A percentile compares a stretch with the other conserved stretches of the same genome.
These are phyloP conservation scores for Acanthurus lineatus DNA, from an alignment of 2,797 vertebrate species.

Conservation along the genomic window DNA sequence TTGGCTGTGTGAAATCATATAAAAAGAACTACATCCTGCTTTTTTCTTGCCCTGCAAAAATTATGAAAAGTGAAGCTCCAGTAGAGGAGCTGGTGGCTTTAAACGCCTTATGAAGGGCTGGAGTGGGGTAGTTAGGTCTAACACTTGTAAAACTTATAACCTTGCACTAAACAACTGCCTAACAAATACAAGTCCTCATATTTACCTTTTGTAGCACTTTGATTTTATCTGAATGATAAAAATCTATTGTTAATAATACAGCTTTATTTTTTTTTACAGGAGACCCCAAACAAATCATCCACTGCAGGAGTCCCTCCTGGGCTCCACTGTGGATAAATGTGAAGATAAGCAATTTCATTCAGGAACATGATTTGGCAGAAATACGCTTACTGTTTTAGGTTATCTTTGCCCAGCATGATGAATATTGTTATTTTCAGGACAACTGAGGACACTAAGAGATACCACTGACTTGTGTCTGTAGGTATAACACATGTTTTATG, in stretches of 20 bases:
- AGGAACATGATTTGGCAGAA: background rate
- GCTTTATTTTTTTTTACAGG: background rate
- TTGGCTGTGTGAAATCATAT: slow-evolving; percentile 37
- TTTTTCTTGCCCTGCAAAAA: background rate
- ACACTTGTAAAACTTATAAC: background rate
- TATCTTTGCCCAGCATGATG: background rate
- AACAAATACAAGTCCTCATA: background rate
- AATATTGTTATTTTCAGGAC: background rate
- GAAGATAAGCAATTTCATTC: background rate
- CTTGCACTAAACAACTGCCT: background rate
- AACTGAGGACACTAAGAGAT: background rate
- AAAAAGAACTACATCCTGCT: slow-evolving; percentile 51
- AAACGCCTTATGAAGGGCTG: slow-evolving; percentile 5
- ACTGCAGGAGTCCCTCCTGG: background rate
- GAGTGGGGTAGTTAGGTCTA: slow-evolving; percentile 9
- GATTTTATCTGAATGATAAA: background rate
- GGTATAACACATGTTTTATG: background rate
- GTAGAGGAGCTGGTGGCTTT: slow-evolving; percentile 16
- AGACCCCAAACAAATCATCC: background rate
- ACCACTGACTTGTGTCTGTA: background rate
- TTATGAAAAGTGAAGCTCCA: slow-evolving; percentile 34
- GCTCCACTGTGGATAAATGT: background rate
- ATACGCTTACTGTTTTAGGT: background rate
- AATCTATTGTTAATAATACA: background rate
- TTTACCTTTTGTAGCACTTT: background rate